Evolutionary conservation across 2,888 invertebrate species (phyloP).

Genomic region (Ferdinandea cuprea): DNA sequence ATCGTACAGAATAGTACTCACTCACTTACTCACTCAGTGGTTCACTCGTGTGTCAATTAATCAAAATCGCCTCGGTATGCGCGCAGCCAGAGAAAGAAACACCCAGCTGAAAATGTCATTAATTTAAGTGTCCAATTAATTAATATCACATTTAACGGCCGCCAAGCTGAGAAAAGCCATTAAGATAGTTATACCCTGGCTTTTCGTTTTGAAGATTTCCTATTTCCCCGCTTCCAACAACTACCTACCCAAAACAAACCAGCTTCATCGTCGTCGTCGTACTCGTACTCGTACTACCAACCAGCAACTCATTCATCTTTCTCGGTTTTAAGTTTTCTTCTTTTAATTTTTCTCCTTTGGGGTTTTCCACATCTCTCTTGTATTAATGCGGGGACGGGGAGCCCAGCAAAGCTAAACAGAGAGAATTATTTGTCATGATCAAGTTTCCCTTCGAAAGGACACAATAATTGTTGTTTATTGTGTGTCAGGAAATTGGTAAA

Average conservation of each 20-base stretch:
- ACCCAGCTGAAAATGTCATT: constrained; percentile 80
- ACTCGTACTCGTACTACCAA: constrained; percentile 38
- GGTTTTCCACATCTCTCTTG: constrained; percentile 43
- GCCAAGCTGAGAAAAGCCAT: constrained; percentile 83
- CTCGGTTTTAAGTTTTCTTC: constrained; percentile 72
- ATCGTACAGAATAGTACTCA: constrained; percentile 21
- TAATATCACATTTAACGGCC: constrained; percentile 84
- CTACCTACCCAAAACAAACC: constrained; percentile 20
- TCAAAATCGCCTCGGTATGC: constrained; percentile 81
- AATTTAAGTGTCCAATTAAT: constrained; percentile 84
- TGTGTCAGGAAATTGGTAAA: constrained; percentile 75
- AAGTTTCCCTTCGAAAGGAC: constrained; percentile 76
- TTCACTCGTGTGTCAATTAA: constrained; percentile 79
- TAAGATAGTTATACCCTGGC: constrained; percentile 77
- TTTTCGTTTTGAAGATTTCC: constrained; percentile 73
- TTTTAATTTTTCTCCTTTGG: constrained; percentile 44
- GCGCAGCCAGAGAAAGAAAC: constrained; percentile 64
- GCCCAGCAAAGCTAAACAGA: constrained; percentile 24
- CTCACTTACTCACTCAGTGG: constrained; percentile 54
- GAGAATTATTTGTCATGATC: constrained; percentile 78
- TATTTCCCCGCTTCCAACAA: constrained; percentile 11
- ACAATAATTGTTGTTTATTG: constrained; percentile 75
- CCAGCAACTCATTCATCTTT: constrained; percentile 70
- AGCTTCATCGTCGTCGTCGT: constrained; percentile 10
- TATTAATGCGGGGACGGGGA: neutral